Evolutionary conservation across 2,888 invertebrate species (phyloP).

Genomic region (Formica aserva): DNA sequence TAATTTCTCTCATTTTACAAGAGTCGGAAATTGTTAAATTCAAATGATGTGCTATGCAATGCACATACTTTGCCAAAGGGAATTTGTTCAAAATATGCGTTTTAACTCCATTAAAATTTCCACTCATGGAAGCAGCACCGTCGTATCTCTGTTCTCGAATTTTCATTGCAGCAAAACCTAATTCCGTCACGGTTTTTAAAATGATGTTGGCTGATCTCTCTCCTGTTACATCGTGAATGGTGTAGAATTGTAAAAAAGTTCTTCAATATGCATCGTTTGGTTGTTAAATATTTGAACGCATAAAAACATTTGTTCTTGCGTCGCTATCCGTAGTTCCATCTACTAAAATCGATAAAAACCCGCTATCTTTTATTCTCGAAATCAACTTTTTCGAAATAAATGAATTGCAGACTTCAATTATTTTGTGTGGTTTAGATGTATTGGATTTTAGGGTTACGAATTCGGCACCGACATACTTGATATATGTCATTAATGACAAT

Average conservation of each 20-base stretch:
- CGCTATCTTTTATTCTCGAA: not conserved
- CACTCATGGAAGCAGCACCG: conserved; percentile 14
- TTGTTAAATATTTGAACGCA: conserved; percentile 11
- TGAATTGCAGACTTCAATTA: conserved; percentile 1
- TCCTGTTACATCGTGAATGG: conserved; percentile 12
- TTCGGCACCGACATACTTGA: too few relatives aligned
- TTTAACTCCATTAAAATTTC: conserved; percentile 28
- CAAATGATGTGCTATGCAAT: conserved; percentile 6
- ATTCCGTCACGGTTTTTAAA: not conserved
- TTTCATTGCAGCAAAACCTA: conserved; percentile 11
- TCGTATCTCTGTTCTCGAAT: conserved; percentile 13
- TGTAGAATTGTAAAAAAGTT: conserved; percentile 23
- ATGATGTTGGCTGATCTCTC: not conserved
- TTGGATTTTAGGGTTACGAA: too few relatives aligned
- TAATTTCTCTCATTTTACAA: conserved; percentile 17
- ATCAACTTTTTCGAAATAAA: conserved; percentile 14
- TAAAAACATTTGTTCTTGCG: conserved; percentile 4
- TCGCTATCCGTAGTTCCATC: not conserved
- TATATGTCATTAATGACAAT: too few relatives aligned
- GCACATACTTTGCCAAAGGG: conserved; percentile 5
- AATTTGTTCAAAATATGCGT: not conserved
- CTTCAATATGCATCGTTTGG: conserved; percentile 15
- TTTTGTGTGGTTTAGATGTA: not conserved
- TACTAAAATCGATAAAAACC: conserved; percentile 7
- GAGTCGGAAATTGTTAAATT: conserved; percentile 13